Evolutionary conservation across 2,888 invertebrate species (phyloP).

Genomic region (Chydorus sphaericus): DNA sequence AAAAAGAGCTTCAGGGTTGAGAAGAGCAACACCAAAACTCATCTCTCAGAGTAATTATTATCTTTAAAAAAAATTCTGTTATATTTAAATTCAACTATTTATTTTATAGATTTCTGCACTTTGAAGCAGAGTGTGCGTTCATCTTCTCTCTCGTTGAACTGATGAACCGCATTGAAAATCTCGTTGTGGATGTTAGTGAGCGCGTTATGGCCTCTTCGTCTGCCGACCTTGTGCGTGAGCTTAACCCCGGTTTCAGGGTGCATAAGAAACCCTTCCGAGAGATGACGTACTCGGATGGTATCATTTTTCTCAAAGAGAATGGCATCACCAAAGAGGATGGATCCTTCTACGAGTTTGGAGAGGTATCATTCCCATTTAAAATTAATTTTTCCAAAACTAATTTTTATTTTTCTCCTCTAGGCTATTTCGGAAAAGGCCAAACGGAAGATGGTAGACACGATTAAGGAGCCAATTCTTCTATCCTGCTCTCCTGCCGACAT

Average conservation of each 20-base stretch:
- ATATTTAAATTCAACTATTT: background rate
- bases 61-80: background rate
- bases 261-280: slow-evolving; percentile 82
- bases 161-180: slow-evolving; percentile 73
- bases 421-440: slow-evolving; percentile 99
- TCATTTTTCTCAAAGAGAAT: slow-evolving; percentile 75
- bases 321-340: slow-evolving; percentile 95
- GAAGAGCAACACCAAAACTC: slow-evolving; percentile 85
- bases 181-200: slow-evolving; percentile 89
- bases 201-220: slow-evolving; percentile 73
- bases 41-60: slow-evolving; percentile 70
- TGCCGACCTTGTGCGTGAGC: slow-evolving; percentile 65
- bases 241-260: slow-evolving; percentile 77
- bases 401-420: slow-evolving; percentile 31
- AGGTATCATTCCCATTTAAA: slow-evolving; percentile 40
- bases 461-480: slow-evolving; percentile 88
- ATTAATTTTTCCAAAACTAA: background rate
- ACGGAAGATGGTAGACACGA: slow-evolving; percentile 93
- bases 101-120: slow-evolving; percentile 69
- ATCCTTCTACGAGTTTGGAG: slow-evolving; percentile 91
- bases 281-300: slow-evolving; percentile 89
- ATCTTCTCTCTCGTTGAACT: slow-evolving; percentile 83
- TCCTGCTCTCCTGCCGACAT: slow-evolving; percentile 89
- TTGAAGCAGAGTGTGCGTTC: slow-evolving; percentile 94
- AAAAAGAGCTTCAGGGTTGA: slow-evolving; percentile 97